Conservation (phyloP, 1,140 invertebrate genomes). For the Drosophila ficusphila region DNA sequence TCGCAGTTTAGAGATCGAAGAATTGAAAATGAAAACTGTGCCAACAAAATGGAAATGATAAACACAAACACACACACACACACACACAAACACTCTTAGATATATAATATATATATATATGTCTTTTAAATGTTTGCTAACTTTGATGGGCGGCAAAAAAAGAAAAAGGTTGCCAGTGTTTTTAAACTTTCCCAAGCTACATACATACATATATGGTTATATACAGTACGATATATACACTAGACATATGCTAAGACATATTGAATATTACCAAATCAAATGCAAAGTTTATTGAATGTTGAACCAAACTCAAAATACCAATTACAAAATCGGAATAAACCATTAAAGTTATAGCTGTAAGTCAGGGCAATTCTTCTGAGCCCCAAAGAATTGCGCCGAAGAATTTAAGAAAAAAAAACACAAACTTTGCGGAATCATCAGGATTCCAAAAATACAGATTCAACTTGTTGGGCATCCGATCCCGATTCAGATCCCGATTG, state of each 20-base stretch:
- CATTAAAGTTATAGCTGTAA: slow-evolving; percentile 21
- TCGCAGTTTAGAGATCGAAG: slow-evolving; percentile 1
- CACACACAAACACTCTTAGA: not conserved
- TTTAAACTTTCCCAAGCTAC: slow-evolving; percentile 24
- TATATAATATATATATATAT: slow-evolving; percentile 21
- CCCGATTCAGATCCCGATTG: slow-evolving; percentile 1
- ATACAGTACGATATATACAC: slow-evolving; percentile 28
- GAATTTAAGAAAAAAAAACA: too few relatives aligned
- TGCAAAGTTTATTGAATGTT: slow-evolving; percentile 49
- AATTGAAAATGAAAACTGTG: slow-evolving; percentile 16
- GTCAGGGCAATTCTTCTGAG: slow-evolving; percentile 33
- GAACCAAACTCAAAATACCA: slow-evolving; percentile 23
- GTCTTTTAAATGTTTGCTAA: slow-evolving; percentile 48
- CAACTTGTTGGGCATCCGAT: not conserved
- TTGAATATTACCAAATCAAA: slow-evolving; percentile 38
- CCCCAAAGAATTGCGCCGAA: slow-evolving; percentile 33
- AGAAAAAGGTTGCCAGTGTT: slow-evolving; percentile 29
- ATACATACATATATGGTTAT: slow-evolving; percentile 37
- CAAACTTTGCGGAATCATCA: too few relatives aligned
- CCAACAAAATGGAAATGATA: slow-evolving; percentile 10
- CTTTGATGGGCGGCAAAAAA: not conserved
- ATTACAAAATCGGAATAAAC: slow-evolving; percentile 7
- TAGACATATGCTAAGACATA: slow-evolving; percentile 49
- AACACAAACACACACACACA: not conserved
- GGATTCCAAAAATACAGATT: too few relatives aligned